These are phyloP conservation scores for Cremastinae sp. DNA, from an alignment of 2,888 invertebrate species.

Conservation along the genomic window DNA sequence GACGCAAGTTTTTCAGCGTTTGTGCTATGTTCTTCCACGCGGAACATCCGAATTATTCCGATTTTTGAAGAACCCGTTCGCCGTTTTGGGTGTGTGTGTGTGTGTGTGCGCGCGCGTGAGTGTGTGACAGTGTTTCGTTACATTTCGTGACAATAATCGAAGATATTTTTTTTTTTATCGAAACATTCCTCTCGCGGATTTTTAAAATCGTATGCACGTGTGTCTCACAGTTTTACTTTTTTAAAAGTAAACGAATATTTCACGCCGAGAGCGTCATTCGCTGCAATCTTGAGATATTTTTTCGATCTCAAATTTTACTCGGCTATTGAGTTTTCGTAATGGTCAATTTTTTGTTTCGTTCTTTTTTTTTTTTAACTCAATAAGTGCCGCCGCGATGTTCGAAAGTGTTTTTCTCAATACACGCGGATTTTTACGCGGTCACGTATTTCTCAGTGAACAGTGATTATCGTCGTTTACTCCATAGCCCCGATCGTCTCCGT, in stretches of 20 bases:
- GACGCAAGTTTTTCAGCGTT: constrained; percentile 65
- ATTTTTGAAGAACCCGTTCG: constrained; percentile 25
- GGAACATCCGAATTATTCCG: constrained; percentile 62
- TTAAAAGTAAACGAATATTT: not conserved
- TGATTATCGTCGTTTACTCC: constrained; percentile 31
- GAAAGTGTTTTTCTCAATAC: constrained; percentile 32
- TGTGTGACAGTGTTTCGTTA: not conserved
- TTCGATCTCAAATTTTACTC: not conserved
- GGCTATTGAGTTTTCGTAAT: constrained; percentile 6
- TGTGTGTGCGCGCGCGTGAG: too few species aligned
- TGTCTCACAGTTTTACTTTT: not conserved
- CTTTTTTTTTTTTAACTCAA: constrained; percentile 1
- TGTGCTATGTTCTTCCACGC: constrained; percentile 69
- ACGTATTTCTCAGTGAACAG: constrained; percentile 49
- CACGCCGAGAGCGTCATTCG: not conserved
- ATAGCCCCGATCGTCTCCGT: not conserved
- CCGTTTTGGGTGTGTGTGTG: constrained; percentile 34
- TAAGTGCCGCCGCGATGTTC: constrained; percentile 33
- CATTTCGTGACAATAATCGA: constrained; percentile 21
- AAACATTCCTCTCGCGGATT: not conserved
- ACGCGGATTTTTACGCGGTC: constrained; percentile 2
- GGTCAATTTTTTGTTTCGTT: not conserved
- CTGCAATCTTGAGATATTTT: constrained; percentile 18
- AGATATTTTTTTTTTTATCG: not conserved
- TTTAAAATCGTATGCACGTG: not conserved